A percentile compares a stretch with the other conserved stretches of the same genome.
Conservation (phyloP, 1,140 invertebrate species). For the Macrobrachium nipponense region DNA sequence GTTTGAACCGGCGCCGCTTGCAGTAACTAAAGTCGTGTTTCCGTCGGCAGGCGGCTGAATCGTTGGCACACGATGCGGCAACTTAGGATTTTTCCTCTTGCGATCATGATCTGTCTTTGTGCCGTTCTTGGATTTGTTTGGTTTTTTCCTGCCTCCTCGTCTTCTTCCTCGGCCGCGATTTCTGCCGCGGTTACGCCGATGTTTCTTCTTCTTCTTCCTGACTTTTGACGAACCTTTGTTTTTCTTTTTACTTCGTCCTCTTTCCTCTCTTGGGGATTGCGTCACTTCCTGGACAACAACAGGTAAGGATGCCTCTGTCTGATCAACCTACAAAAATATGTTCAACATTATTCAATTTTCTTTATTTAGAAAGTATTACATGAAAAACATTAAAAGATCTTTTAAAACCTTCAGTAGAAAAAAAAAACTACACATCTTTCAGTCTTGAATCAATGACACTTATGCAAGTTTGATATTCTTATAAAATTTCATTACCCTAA, state of each 20-base stretch:
- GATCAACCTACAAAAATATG: too few relatives aligned
- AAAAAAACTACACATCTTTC: too few relatives aligned
- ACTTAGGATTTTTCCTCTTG: conserved; percentile 45
- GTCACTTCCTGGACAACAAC: too few relatives aligned
- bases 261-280: background rate
- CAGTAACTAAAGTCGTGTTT: background rate
- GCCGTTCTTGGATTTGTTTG: background rate
- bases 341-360: too few relatives aligned
- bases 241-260: background rate
- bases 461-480: too few relatives aligned
- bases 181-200: background rate
- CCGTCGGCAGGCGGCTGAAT: conserved; percentile 2
- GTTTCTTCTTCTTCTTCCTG: background rate
- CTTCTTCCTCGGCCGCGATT: conserved; percentile 8
- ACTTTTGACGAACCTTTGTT: background rate
- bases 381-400: too few relatives aligned
- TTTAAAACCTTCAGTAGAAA: too few relatives aligned
- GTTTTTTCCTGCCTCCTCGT: conserved; percentile 24
- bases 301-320: too few relatives aligned
- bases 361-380: too few relatives aligned
- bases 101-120: conserved; percentile 15
- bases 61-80: conserved; percentile 40
- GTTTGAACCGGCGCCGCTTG: background rate
- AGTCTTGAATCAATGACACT: too few relatives aligned
- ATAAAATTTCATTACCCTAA: too few relatives aligned